Evolutionary conservation across 2,797 vertebrate species (phyloP).

Genomic region (Acanthurus tractus): DNA sequence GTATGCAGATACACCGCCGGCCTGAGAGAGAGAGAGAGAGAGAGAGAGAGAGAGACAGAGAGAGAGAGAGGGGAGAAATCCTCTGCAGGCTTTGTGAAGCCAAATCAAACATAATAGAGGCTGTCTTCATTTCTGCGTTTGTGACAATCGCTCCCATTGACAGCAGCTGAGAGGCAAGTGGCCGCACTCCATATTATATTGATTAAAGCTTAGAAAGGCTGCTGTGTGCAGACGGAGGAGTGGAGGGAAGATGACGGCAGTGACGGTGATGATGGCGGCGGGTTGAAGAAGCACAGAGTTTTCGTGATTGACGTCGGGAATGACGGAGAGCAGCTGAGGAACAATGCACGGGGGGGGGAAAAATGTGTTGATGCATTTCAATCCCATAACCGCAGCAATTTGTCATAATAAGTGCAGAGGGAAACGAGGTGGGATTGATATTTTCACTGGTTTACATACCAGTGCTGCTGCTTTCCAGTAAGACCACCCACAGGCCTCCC

Average conservation of each 20-base stretch:
- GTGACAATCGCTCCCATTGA: slow-evolving; percentile 52
- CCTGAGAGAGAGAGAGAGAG: neutral
- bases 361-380: slow-evolving; percentile 57
- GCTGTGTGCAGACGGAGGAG: slow-evolving; percentile 37
- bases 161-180: slow-evolving; percentile 55
- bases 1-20: neutral
- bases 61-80: neutral
- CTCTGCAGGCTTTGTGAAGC: neutral
- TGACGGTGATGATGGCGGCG: slow-evolving; percentile 11
- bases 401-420: slow-evolving; percentile 44
- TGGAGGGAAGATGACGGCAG: slow-evolving; percentile 28
- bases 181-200: slow-evolving; percentile 59
- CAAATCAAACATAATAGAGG: slow-evolving; percentile 49
- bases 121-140: slow-evolving; percentile 34
- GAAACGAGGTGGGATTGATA: slow-evolving; percentile 18
- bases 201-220: slow-evolving; percentile 65
- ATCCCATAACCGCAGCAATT: slow-evolving; percentile 53
- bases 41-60: neutral
- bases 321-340: slow-evolving; percentile 22
- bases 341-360: neutral
- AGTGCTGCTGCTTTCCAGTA: slow-evolving; percentile 27
- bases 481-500: slow-evolving; percentile 10
- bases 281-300: slow-evolving; percentile 3
- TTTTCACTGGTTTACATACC: slow-evolving; percentile 33
- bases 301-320: slow-evolving; percentile 42